A percentile compares a stretch with the other conserved stretches of the same genome.
Conservation (phyloP, 2,888 invertebrate species). For the Cantharis flavilabris region DNA sequence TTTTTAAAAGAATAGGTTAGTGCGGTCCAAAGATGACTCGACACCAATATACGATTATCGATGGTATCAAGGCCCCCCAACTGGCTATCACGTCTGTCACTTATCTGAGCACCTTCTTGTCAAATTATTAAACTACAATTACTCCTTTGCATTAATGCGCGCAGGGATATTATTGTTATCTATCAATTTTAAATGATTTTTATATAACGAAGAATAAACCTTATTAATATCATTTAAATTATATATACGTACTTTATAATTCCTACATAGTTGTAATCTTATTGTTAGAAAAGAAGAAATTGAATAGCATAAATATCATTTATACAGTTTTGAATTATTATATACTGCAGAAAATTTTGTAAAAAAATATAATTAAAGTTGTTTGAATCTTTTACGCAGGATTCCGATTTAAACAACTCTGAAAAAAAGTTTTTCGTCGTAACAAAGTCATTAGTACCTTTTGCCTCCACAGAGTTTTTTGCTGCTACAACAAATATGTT, state of each 20-base stretch:
- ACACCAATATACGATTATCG: conserved; percentile 40
- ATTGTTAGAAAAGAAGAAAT: not conserved
- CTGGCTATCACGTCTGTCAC: conserved; percentile 51
- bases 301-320: not conserved
- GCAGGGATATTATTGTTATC: not conserved
- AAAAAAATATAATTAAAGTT: not conserved
- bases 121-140: conserved; percentile 51
- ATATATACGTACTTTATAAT: not conserved
- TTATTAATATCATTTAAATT: not conserved
- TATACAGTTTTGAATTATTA: not conserved
- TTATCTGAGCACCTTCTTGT: conserved; percentile 53
- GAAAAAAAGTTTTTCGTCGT: too few relatives aligned
- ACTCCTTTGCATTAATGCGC: conserved; percentile 29
- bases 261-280: not conserved
- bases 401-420: too few relatives aligned
- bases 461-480: too few relatives aligned
- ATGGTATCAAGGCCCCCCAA: conserved; percentile 52
- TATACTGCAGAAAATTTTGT: not conserved
- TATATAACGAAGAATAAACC: not conserved
- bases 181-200: not conserved
- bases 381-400: not conserved
- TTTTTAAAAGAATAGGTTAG: conserved; percentile 26
- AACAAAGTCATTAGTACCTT: too few relatives aligned
- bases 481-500: too few relatives aligned
- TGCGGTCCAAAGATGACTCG: conserved; percentile 37